Percentiles rank a stretch among this genome's conserved stretches.
phyloP scores from a whole-genome alignment of 2,797 vertebrate species.

The Neosilurus mollespiculum region DNA sequence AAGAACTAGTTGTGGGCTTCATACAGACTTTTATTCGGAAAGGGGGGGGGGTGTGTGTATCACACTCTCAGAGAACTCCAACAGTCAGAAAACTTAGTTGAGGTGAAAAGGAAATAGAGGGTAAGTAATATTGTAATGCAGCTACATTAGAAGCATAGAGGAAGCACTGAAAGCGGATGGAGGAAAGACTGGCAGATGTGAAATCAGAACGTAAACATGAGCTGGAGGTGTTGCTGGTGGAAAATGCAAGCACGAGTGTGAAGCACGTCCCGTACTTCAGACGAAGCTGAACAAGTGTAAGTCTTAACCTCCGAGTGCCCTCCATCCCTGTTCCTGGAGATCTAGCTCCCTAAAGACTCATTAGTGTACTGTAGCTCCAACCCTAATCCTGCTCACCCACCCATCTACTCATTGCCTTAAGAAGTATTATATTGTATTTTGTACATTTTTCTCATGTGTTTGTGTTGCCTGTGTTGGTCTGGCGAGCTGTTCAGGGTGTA shows the following conservation, averaged over 20 bases:
- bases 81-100: background rate
- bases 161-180: constrained; percentile 10
- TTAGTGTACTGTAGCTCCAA: too few species aligned
- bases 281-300: background rate
- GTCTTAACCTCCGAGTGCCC: background rate
- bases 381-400: too few species aligned
- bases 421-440: too few species aligned
- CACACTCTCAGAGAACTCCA: background rate
- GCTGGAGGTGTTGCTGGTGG: background rate
- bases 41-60: too few species aligned
- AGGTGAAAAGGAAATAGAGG: constrained; percentile 6
- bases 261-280: background rate
- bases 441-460: background rate
- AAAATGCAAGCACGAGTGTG: background rate
- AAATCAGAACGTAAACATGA: background rate
- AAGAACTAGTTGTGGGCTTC: background rate
- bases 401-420: too few species aligned
- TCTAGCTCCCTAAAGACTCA: too few species aligned
- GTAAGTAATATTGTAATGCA: constrained; percentile 26
- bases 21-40: background rate
- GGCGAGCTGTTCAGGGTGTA: too few species aligned
- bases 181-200: background rate
- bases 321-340: too few species aligned
- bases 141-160: constrained; percentile 19
- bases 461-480: too few species aligned